Base-by-base conservation (phyloP, 2,113 vertebrate genomes). In the Nestor notabilis region DNA sequence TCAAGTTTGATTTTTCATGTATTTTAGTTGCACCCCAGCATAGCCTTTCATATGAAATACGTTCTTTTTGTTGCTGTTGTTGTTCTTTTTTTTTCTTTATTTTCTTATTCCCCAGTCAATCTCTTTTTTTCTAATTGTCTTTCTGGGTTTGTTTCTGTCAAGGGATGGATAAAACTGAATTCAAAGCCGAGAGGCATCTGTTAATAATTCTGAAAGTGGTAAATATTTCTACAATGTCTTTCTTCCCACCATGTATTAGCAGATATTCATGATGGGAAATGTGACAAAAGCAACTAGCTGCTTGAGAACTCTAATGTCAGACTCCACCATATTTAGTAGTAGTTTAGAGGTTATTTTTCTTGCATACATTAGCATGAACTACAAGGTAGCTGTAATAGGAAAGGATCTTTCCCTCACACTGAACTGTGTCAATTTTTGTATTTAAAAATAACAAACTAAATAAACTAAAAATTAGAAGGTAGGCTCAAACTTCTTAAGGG, bases 181-280 rank as follows among this genome's bases (percentile, higher is more conserved):
- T 92, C 71, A 93, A 90, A 94, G 47, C 79, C 88, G 52, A 72
- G 41, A 88, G 10, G 63, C 92, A 90, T 94, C 83, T 94, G 88
- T 93, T 97, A 80, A 52, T 65, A 94, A 92, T 71, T 90, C 79
- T 80, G 21, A 87, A 94, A 78, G 25, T 46, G 50, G 47, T 81
- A 91, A 91, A 17, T 84, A 91, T 82, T 84, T 87, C 52, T 68
- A 86, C 50, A 66, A 3, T 24, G 28, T 70, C n/a, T 84, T 91
- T 75, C 60, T 89, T 93, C 55, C 77, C 65, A 91, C 27, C 43
- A 95, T 83, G 7, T 60, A 84, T 83, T 86, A 95, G 55, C 25
- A 93, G 55, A 93, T 68, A 89, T 5, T 74, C 35, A 79, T 90
- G 47, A 87, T 72, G 52, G 75, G 88, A 95, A 95, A 93, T 10